Base-by-base conservation (phyloP, 2,888 invertebrate genomes). In the Hirtodrosophila cameraria region DNA sequence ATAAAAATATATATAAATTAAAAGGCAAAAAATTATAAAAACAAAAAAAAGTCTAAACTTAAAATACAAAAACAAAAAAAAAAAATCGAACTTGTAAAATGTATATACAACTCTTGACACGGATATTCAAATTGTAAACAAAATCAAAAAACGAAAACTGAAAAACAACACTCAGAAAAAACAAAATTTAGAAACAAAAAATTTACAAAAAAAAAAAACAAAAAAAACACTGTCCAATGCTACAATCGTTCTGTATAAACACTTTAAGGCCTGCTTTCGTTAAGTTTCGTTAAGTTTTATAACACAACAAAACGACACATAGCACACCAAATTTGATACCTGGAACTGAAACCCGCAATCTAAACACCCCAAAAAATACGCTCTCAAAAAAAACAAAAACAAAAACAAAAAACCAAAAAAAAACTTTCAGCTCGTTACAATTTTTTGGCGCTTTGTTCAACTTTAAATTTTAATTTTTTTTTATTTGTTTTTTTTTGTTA, bases 221-320 rank as follows among this genome's bases (percentile, higher is more conserved):
- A 50, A 31, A 36, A 23, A 35, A 42, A 30, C 30, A 72, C 53
- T 83, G 79, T 79, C 86, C 73, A 80, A 76, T 48, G 86, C 76
- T 80, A 83, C 79, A 83, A 86, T 64, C 58, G 59, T 65, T 84
- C 60, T 49, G 9, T 36, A 36, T 59, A 52, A 45, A 31, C 54
- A 41, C 33, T 53, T 50, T 25, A 49, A 50, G 43, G 43, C 53
- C 73, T 59, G 69, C 70, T 75, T 71, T 64, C 63, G 72, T 75
- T 82, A 79, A 79, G 86, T 85, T 85, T 75, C 57, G 31, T 54
- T 35, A 54, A 50, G 28, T 58, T 60, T 63, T 52, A 25, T 43
- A 53, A 74, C 36, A 48, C 33, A 20, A 48, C 48, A 62, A 30
- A 38, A 18, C 11, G 18, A 64, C 38, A 54, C 18, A 45, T 11